phyloP scores from a whole-genome alignment of 2,113 vertebrate genomes.

The Anguilla japonica region DNA sequence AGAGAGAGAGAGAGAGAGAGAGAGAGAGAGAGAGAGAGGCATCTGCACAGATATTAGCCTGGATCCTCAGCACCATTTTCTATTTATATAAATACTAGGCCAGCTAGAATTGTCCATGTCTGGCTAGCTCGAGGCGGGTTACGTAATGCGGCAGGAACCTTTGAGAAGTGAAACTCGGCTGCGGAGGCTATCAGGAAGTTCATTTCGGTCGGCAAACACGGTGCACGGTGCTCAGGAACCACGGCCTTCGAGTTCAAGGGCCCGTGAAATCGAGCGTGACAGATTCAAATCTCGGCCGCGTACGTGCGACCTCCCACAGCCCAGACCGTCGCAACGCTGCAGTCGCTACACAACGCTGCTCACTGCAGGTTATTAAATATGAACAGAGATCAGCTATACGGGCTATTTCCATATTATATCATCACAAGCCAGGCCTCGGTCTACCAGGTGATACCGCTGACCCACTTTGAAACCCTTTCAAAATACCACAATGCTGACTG shows the following conservation, averaged over 20 bases:
- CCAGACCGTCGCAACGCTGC: neutral
- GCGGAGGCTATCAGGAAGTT: neutral
- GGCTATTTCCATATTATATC: neutral
- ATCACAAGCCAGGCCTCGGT: neutral
- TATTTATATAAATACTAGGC: conserved; percentile 23
- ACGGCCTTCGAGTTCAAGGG: neutral
- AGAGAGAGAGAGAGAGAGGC: neutral
- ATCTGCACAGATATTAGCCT: neutral
- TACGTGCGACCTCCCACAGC: neutral
- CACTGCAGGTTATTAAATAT: neutral
- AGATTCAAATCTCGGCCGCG: neutral
- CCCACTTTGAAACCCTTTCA: neutral
- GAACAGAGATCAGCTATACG: neutral
- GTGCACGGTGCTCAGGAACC: conserved; percentile 6
- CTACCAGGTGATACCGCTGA: neutral
- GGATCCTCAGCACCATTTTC: conserved; percentile 3
- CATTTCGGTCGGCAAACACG: conserved; percentile 12
- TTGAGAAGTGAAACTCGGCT: conserved; percentile 18
- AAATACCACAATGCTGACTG: neutral
- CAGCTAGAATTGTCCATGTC: neutral
- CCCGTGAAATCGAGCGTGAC: neutral
- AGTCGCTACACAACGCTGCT: neutral
- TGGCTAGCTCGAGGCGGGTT: conserved; percentile 1
- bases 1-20: too few relatives aligned
- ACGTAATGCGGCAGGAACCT: neutral